phyloP scores from a whole-genome alignment of 2,113 vertebrate genomes.

The Caranx ignobilis region DNA sequence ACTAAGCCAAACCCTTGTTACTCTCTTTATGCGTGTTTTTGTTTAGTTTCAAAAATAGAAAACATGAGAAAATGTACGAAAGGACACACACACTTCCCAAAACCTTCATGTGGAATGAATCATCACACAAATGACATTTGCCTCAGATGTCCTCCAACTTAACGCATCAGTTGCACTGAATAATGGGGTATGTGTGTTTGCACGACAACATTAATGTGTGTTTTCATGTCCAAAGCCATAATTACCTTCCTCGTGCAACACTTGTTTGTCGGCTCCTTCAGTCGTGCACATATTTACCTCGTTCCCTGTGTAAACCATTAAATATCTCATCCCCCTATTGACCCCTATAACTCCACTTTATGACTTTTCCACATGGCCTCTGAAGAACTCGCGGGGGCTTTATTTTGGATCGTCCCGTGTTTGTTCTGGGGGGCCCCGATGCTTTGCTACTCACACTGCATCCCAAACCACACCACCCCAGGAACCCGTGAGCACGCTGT shows the following conservation, averaged over 20 bases:
- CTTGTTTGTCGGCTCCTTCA: constrained; percentile 21
- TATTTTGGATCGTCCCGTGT: constrained; percentile 84
- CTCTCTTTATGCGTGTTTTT: constrained; percentile 43
- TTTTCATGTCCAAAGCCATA: constrained; percentile 3
- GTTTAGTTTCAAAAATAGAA: constrained; percentile 48
- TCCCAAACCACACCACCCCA: constrained; percentile 77
- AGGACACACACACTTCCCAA: background rate
- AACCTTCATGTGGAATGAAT: constrained; percentile 12
- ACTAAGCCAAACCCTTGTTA: constrained; percentile 40
- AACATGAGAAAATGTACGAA: constrained; percentile 11
- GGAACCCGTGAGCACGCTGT: constrained; percentile 58
- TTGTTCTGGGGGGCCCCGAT: constrained; percentile 77
- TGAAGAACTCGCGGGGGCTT: constrained; percentile 81
- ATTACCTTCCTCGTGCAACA: background rate
- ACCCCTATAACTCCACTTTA: constrained; percentile 82
- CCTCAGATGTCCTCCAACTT: constrained; percentile 4
- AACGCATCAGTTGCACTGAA: background rate
- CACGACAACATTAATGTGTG: background rate
- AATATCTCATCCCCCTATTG: constrained; percentile 78
- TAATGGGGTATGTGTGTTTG: background rate
- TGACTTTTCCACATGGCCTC: constrained; percentile 85
- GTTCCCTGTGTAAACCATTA: constrained; percentile 80
- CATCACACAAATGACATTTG: constrained; percentile 13
- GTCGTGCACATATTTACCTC: constrained; percentile 48
- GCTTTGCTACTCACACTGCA: constrained; percentile 71